Evolutionary conservation across 1,140 invertebrate genomes (phyloP).

Genomic region (Gonioctena quinquepunctata): DNA sequence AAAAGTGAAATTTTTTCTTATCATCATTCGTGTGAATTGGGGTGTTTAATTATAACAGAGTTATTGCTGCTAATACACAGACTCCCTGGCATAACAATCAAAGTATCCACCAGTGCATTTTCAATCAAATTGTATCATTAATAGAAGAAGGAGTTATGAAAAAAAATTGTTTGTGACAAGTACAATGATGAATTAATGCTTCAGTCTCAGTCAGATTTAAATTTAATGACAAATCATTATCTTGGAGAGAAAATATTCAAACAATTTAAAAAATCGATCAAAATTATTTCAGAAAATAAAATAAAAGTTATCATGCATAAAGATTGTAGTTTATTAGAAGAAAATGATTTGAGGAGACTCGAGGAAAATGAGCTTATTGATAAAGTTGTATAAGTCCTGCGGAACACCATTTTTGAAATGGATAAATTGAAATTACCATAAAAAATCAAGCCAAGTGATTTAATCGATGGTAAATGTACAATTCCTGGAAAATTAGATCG

Average conservation of each 20-base stretch:
- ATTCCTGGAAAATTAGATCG: conserved; percentile 21
- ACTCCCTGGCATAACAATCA: no score
- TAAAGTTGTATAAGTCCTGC: no score
- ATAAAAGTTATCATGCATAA: conserved; percentile 14
- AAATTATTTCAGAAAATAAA: conserved; percentile 18
- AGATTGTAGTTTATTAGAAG: conserved; percentile 22
- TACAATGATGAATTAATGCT: conserved; percentile 18
- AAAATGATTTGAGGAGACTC: conserved; percentile 19
- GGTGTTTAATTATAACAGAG: no score
- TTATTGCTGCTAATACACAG: no score
- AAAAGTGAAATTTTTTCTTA: no score
- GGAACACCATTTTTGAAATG: conserved; percentile 21
- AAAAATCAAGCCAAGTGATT: conserved; percentile 21
- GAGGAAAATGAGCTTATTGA: conserved; percentile 21
- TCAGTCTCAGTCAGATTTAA: conserved; percentile 18
- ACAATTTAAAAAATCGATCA: conserved; percentile 21
- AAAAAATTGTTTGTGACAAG: conserved; percentile 1
- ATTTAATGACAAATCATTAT: conserved; percentile 20
- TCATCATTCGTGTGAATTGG: no score
- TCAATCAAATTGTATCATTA: no score
- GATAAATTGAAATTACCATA: conserved; percentile 13
- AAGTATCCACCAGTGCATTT: no score
- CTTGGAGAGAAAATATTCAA: conserved; percentile 17
- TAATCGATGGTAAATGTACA: conserved; percentile 21
- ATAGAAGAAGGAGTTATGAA: no score